Evolutionary conservation across 1,140 invertebrate genomes (phyloP).

Genomic region (Tigriopus japonicus): DNA sequence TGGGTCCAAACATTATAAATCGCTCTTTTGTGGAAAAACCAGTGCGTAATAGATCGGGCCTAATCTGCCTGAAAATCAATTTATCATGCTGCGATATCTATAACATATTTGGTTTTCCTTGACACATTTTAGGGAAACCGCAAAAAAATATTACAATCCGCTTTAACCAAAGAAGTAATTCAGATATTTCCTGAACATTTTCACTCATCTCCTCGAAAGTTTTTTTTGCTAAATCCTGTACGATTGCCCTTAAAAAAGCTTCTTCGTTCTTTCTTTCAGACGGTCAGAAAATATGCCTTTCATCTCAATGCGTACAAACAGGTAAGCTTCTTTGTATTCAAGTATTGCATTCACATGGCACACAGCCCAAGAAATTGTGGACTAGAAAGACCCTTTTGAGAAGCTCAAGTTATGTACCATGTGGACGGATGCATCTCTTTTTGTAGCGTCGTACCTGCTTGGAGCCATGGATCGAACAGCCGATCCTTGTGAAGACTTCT

Average conservation of each 20-base stretch:
- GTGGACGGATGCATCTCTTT: too few species aligned
- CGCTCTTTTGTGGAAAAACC: too few species aligned
- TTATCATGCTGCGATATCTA: too few species aligned
- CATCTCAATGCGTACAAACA: not conserved
- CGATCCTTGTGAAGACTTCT: constrained; percentile 70
- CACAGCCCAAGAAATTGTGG: not conserved
- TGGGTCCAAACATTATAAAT: too few species aligned
- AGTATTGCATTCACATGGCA: not conserved
- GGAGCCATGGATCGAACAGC: constrained; percentile 58
- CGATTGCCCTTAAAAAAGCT: constrained; percentile 15
- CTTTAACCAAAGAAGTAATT: too few species aligned
- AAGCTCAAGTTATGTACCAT: constrained; percentile 10
- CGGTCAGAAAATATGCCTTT: not conserved
- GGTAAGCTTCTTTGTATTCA: not conserved
- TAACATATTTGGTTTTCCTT: too few species aligned
- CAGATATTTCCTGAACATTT: too few species aligned
- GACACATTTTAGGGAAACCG: too few species aligned
- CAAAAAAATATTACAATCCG: too few species aligned
- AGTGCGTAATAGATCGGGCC: too few species aligned
- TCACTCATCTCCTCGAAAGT: too few species aligned
- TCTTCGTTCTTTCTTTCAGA: not conserved
- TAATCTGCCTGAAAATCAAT: too few species aligned
- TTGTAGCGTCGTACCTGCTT: constrained; percentile 55
- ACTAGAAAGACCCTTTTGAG: not conserved
- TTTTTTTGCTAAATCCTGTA: constrained; percentile 19